Percentiles rank a stretch among this genome's conserved stretches.
These are phyloP conservation scores for Zaprionus lineosus DNA, from an alignment of 2,888 invertebrate species.

Conservation along the genomic window DNA sequence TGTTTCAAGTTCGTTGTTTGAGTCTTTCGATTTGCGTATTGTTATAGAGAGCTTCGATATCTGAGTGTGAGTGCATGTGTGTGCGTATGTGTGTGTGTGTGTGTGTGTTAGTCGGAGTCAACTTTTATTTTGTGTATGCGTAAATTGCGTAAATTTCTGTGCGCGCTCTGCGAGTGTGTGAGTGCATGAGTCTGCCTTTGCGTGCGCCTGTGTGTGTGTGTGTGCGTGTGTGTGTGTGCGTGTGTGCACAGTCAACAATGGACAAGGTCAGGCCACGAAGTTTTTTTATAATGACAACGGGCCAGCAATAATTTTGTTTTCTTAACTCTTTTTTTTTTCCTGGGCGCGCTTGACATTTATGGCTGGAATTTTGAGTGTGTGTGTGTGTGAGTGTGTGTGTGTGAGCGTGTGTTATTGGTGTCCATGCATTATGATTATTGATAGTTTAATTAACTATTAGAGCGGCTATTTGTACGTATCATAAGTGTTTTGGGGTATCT, in stretches of 20 bases:
- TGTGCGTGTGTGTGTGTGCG: conserved; percentile 23
- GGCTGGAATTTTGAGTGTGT: conserved; percentile 45
- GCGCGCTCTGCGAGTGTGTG: conserved; percentile 15
- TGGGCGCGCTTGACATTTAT: conserved; percentile 64
- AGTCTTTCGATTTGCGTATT: conserved; percentile 71
- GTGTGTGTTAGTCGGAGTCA: conserved; percentile 64
- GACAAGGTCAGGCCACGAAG: conserved; percentile 70
- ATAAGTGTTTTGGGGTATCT: too few relatives aligned
- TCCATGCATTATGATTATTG: conserved; percentile 61
- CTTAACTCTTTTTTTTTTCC: conserved; percentile 19
- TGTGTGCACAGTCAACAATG: conserved; percentile 66
- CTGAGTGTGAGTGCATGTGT: too few relatives aligned
- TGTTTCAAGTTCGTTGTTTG: conserved; percentile 74
- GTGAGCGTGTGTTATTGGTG: conserved; percentile 33
- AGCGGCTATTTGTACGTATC: conserved; percentile 39
- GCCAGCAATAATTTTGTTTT: conserved; percentile 38
- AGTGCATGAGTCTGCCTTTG: conserved; percentile 18
- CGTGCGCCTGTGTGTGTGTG: conserved; percentile 2
- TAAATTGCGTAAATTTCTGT: conserved; percentile 63
- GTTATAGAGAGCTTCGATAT: too few relatives aligned
- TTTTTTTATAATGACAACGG: conserved; percentile 71
- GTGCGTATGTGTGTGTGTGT: conserved; percentile 7
- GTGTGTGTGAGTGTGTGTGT: conserved; percentile 37
- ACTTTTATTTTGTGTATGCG: conserved; percentile 36
- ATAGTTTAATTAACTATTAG: conserved; percentile 68